Conservation (phyloP, 2,797 vertebrate species). For the Xenopus petersii region DNA sequence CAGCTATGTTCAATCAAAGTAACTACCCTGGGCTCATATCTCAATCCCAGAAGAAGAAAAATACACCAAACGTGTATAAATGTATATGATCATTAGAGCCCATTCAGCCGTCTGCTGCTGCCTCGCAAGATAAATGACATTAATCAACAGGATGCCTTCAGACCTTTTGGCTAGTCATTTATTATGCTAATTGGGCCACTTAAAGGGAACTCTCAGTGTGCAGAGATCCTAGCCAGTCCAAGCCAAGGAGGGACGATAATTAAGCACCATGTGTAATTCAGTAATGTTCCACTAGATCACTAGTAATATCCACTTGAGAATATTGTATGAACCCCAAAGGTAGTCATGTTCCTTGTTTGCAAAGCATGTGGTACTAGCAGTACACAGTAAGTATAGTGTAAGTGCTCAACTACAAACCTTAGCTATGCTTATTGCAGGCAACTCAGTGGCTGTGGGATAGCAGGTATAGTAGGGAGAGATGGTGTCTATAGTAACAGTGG, state of each 20-base stretch:
- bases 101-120: slow-evolving; percentile 65
- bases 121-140: slow-evolving; percentile 74
- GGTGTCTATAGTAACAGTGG: no score
- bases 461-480: no score
- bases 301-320: no score
- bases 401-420: no score
- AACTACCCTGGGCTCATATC: slow-evolving; percentile 23
- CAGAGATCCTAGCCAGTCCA: slow-evolving; percentile 59
- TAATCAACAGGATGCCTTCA: slow-evolving; percentile 77
- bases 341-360: no score
- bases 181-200: slow-evolving; percentile 77
- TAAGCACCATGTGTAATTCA: slow-evolving; percentile 44
- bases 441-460: no score
- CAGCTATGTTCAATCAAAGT: slow-evolving; percentile 30
- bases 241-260: no score
- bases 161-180: slow-evolving; percentile 76
- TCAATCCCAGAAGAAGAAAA: slow-evolving; percentile 41
- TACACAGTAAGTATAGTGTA: no score
- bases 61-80: slow-evolving; percentile 62
- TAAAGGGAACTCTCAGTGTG: slow-evolving; percentile 71
- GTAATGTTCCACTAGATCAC: no score
- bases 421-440: no score
- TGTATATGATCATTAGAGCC: slow-evolving; percentile 67
- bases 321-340: no score
- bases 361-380: no score